phyloP scores from a whole-genome alignment of 2,888 invertebrate species.

The Agrotis puta region DNA sequence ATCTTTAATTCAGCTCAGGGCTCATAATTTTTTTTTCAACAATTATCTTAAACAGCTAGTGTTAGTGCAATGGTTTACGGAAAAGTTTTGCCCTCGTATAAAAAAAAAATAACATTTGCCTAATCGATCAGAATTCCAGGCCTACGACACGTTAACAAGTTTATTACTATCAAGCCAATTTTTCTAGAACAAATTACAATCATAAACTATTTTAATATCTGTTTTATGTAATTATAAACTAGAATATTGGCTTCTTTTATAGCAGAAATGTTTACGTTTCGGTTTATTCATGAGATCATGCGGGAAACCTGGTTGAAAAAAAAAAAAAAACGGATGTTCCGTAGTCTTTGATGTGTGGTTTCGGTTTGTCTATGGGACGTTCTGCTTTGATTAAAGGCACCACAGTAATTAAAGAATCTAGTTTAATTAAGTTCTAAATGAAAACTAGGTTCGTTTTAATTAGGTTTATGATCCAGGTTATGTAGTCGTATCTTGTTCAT shows the following conservation, averaged over 20 bases:
- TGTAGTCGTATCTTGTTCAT: too few relatives aligned
- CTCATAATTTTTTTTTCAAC: too few relatives aligned
- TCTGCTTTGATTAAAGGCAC: conserved; percentile 1
- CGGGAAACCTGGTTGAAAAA: conserved; percentile 14
- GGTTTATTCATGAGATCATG: conserved; percentile 30
- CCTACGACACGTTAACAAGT: not conserved
- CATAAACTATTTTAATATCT: conserved; percentile 30
- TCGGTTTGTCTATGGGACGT: not conserved
- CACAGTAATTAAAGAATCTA: not conserved
- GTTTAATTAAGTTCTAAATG: conserved; percentile 3
- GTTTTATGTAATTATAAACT: conserved; percentile 12
- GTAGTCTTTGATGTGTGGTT: conserved; percentile 43
- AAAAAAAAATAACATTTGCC: too few relatives aligned
- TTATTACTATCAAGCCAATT: not conserved
- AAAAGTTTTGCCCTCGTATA: too few relatives aligned
- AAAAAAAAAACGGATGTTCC: conserved; percentile 38
- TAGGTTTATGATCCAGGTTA: not conserved
- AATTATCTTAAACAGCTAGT: too few relatives aligned
- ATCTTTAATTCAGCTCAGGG: too few relatives aligned
- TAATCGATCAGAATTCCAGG: too few relatives aligned
- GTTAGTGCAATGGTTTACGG: too few relatives aligned
- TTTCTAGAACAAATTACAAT: conserved; percentile 1
- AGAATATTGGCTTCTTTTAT: conserved; percentile 25
- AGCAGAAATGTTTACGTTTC: conserved; percentile 34
- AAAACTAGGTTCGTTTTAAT: conserved; percentile 9